These are phyloP conservation scores for Glyptemys insculpta DNA, from an alignment of 2,797 vertebrate genomes.

Conservation along the genomic window DNA sequence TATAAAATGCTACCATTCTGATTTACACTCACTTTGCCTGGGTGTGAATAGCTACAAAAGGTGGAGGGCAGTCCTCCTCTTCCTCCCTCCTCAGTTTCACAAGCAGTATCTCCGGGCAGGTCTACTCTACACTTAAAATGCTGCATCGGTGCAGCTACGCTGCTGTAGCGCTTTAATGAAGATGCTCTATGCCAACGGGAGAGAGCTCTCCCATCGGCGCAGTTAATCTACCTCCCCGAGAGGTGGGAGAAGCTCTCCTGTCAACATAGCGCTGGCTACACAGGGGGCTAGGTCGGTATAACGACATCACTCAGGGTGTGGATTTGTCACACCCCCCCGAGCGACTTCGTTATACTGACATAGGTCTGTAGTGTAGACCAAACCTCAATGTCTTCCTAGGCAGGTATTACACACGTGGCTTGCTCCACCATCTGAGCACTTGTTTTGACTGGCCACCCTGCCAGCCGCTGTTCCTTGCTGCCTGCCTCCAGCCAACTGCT, in stretches of 20 bases:
- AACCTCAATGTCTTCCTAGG: background rate
- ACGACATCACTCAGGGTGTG: no score
- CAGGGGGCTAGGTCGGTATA: no score
- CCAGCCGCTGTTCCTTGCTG: no score
- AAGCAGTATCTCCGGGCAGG: background rate
- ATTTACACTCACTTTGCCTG: slow-evolving; percentile 32
- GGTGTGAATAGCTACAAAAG: slow-evolving; percentile 25
- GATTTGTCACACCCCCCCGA: background rate
- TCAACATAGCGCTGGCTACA: no score
- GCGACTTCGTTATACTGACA: accelerated
- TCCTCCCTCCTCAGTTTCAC: background rate
- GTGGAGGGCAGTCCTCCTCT: background rate
- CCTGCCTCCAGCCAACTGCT: no score
- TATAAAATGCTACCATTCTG: slow-evolving; percentile 47
- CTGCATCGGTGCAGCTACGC: no score
- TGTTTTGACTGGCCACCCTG: no score
- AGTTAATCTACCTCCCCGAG: background rate
- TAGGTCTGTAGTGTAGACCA: background rate
- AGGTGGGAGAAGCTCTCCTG: background rate
- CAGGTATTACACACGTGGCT: background rate
- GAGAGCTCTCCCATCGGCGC: no score
- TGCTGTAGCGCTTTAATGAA: background rate
- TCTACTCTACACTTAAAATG: background rate
- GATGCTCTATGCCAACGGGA: background rate
- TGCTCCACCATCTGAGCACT: no score